Conservation (phyloP, 1,140 invertebrate genomes). For the Drosophila navojoa region DNA sequence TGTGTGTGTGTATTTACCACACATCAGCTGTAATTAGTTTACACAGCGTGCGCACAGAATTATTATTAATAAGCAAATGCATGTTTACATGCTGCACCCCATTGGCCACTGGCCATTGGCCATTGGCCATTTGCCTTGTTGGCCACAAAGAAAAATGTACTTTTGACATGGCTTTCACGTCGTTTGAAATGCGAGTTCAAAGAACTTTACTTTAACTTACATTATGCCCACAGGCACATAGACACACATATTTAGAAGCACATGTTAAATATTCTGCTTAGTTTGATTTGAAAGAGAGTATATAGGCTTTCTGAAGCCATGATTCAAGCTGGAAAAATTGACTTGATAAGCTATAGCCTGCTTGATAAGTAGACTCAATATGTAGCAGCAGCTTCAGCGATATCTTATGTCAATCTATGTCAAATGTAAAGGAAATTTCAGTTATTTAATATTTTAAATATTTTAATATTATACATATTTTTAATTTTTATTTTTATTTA, state of each 20-base stretch:
- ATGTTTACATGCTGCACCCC: slow-evolving; percentile 38
- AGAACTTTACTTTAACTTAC: slow-evolving; percentile 57
- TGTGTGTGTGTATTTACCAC: slow-evolving; percentile 53
- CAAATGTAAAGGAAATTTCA: too few species aligned
- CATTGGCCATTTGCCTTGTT: background rate
- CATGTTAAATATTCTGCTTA: background rate
- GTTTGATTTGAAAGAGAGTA: background rate
- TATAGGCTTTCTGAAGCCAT: background rate
- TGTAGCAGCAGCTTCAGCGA: too few species aligned
- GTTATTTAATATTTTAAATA: too few species aligned
- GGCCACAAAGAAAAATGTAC: slow-evolving; percentile 12
- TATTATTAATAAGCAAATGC: slow-evolving; percentile 68
- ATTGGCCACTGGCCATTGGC: background rate
- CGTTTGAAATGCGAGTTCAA: slow-evolving; percentile 51
- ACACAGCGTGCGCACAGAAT: slow-evolving; percentile 35
- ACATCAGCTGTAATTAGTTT: slow-evolving; percentile 69
- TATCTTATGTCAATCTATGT: too few species aligned
- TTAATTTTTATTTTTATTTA: too few species aligned
- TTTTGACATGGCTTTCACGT: background rate
- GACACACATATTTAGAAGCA: slow-evolving; percentile 55
- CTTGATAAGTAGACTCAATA: too few species aligned
- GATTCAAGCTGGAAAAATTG: too few species aligned
- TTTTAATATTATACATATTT: too few species aligned
- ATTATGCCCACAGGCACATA: slow-evolving; percentile 21
- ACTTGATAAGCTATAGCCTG: too few species aligned